These are phyloP conservation scores for Coptodon rendalli DNA, from an alignment of 2,113 vertebrate genomes.

Conservation along the genomic window DNA sequence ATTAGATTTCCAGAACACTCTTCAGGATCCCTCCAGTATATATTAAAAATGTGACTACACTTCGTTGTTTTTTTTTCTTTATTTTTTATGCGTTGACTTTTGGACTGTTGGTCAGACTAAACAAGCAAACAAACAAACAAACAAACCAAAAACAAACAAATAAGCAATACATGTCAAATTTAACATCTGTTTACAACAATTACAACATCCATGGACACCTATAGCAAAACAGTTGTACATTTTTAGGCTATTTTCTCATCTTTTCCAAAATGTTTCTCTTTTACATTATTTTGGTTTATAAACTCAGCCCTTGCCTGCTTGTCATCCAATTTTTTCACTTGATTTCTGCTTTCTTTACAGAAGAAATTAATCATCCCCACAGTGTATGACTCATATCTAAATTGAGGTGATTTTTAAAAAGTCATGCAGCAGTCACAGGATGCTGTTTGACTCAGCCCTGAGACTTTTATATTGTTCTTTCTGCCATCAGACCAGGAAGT, in stretches of 20 bases:
- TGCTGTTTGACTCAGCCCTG: neutral
- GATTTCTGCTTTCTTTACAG: neutral
- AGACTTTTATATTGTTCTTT: neutral
- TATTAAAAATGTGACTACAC: neutral
- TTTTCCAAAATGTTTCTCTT: neutral
- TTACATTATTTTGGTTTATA: neutral
- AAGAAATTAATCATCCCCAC: neutral
- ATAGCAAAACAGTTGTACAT: neutral
- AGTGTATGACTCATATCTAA: neutral
- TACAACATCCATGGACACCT: neutral
- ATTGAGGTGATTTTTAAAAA: neutral
- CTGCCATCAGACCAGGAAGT: neutral
- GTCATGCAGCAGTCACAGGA: neutral
- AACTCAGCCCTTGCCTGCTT: neutral
- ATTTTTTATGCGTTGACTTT: neutral
- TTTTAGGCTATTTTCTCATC: neutral
- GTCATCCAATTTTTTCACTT: neutral
- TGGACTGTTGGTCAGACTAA: neutral
- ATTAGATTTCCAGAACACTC: neutral
- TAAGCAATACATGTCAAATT: neutral
- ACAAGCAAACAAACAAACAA: neutral
- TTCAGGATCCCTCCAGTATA: neutral
- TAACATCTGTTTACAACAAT: neutral
- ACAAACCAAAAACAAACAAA: neutral
- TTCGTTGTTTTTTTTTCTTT: neutral